Evolutionary conservation across 2,888 invertebrate species (phyloP).

Genomic region (Polydrusus cervinus): DNA sequence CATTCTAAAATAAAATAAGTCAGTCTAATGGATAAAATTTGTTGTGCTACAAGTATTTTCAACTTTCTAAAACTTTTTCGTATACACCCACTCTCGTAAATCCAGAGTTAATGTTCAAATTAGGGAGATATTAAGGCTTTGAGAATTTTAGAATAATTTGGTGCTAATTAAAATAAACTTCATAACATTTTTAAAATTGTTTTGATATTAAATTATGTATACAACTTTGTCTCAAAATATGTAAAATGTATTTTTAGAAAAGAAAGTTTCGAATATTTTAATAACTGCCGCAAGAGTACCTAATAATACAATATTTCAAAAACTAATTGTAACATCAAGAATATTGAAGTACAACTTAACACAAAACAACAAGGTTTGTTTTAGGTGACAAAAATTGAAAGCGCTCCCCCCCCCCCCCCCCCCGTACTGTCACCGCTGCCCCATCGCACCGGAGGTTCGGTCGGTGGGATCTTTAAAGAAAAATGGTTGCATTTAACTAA

Average conservation of each 20-base stretch:
- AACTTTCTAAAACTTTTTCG: constrained; percentile 10
- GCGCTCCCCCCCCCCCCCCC: too few species aligned
- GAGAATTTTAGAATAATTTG: constrained; percentile 6
- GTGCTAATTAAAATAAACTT: constrained; percentile 1
- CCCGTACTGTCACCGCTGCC: too few species aligned
- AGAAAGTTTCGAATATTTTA: not conserved
- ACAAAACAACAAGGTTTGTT: too few species aligned
- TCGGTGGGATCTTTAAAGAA: too few species aligned
- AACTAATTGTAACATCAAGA: too few species aligned
- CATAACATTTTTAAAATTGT: constrained; percentile 6
- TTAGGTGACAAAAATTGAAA: too few species aligned
- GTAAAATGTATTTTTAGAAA: not conserved
- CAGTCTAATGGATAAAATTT: not conserved
- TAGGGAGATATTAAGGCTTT: not conserved
- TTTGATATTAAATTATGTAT: not conserved
- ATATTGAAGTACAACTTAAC: too few species aligned
- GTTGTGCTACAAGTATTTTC: not conserved
- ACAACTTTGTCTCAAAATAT: not conserved
- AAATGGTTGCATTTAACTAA: too few species aligned
- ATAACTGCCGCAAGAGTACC: too few species aligned
- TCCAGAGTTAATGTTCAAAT: constrained; percentile 1
- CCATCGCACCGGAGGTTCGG: too few species aligned
- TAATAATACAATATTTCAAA: too few species aligned
- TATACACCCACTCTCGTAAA: not conserved
- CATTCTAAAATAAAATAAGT: not conserved